Evolutionary conservation across 2,888 invertebrate species (phyloP).

Genomic region (Pollenia angustigena): DNA sequence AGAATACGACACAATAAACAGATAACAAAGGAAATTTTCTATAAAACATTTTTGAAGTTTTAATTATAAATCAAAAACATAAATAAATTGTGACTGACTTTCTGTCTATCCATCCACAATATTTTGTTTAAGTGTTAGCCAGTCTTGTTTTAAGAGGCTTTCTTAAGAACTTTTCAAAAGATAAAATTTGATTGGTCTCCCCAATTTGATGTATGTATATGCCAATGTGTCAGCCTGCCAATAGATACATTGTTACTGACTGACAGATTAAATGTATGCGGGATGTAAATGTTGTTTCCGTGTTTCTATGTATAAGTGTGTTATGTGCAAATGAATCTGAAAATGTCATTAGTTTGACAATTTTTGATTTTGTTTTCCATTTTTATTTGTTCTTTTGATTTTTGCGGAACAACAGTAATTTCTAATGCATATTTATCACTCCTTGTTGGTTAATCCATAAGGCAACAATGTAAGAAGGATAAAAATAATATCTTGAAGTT

Average conservation of each 20-base stretch:
- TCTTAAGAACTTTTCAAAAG: slow-evolving; percentile 26
- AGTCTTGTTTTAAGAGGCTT: slow-evolving; percentile 7
- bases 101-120: background rate
- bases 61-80: slow-evolving; percentile 30
- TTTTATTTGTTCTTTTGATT: background rate
- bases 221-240: slow-evolving; percentile 36
- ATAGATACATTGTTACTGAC: background rate
- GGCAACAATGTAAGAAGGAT: background rate
- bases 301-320: background rate
- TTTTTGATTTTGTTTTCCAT: background rate
- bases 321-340: background rate
- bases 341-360: slow-evolving; percentile 56
- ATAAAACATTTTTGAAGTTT: slow-evolving; percentile 19
- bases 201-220: slow-evolving; percentile 22
- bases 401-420: background rate
- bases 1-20: background rate
- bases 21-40: background rate
- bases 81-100: background rate
- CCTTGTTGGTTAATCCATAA: background rate
- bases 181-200: slow-evolving; percentile 52
- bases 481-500: background rate
- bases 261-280: background rate
- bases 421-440: background rate
- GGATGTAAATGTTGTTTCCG: background rate
- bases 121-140: background rate